These are phyloP conservation scores for Callipepla californica DNA, from an alignment of 2,113 vertebrate species.

Conservation along the genomic window DNA sequence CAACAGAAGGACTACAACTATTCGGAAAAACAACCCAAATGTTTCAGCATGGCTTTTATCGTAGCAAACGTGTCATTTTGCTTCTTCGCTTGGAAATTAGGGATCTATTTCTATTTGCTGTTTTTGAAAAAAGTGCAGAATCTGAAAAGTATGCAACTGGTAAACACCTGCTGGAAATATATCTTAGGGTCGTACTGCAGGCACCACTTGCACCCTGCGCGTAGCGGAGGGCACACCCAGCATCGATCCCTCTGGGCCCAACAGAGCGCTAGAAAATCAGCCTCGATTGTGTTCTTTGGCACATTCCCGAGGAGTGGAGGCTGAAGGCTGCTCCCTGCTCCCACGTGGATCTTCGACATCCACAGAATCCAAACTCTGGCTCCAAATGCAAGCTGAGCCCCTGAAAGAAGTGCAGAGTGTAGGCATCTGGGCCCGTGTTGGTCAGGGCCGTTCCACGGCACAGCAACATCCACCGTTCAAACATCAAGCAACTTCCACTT, in stretches of 20 bases:
- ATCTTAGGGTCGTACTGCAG: neutral
- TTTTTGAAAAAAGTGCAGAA: neutral
- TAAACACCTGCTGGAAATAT: neutral
- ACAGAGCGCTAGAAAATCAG: neutral
- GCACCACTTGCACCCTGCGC: neutral
- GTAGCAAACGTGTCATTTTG: neutral
- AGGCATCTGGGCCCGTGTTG: no score
- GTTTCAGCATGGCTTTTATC: neutral
- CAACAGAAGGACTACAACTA: neutral
- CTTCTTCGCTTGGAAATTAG: slow-evolving; percentile 11
- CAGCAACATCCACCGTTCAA: neutral
- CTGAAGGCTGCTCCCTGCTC: slow-evolving; percentile 9
- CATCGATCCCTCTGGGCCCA: fast-evolving
- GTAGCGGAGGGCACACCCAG: neutral
- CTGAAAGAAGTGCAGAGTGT: neutral
- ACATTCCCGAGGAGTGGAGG: neutral
- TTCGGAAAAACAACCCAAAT: neutral
- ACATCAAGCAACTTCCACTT: neutral
- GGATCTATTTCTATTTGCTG: neutral
- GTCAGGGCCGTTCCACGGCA: neutral
- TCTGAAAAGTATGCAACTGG: neutral
- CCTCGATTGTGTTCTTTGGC: neutral
- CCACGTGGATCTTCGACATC: neutral
- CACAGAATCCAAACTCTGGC: neutral
- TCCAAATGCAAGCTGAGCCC: neutral